A percentile compares a stretch with the other conserved stretches of the same genome.
phyloP scores from a whole-genome alignment of 2,113 vertebrate species.

The Protobothrops flavoviridis region DNA sequence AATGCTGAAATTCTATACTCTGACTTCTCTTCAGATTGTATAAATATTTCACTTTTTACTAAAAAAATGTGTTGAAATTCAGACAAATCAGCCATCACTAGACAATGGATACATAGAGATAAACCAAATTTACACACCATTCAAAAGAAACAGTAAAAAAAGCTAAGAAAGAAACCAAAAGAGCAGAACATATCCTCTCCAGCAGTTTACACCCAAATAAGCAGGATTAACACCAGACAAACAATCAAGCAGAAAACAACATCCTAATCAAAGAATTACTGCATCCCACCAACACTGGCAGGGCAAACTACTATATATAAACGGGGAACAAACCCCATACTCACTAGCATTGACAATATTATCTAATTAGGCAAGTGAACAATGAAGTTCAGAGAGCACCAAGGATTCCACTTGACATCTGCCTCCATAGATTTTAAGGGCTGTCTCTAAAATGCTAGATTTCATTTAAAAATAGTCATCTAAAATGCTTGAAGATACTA shows the following conservation, averaged over 20 bases:
- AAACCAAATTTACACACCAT: neutral
- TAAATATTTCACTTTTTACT: neutral
- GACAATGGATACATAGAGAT: neutral
- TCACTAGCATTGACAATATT: neutral
- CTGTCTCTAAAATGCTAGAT: slow-evolving; percentile 19
- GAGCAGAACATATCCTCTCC: neutral
- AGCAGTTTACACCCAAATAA: neutral
- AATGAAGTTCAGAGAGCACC: neutral
- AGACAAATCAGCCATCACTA: neutral
- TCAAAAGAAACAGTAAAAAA: neutral
- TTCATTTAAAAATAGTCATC: neutral
- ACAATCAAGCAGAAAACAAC: neutral
- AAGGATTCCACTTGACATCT: neutral
- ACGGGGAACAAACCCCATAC: fast-evolving
- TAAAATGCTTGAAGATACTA: neutral
- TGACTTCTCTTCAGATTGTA: neutral
- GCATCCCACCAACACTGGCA: neutral
- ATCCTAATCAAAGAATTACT: neutral
- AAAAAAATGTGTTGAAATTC: neutral
- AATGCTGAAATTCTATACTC: neutral
- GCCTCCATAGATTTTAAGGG: neutral
- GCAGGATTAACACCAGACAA: neutral
- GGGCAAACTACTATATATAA: neutral
- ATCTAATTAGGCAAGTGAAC: neutral
- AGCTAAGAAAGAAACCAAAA: neutral